phyloP scores from a whole-genome alignment of 2,888 invertebrate species.

The Drosophila helvetica region DNA sequence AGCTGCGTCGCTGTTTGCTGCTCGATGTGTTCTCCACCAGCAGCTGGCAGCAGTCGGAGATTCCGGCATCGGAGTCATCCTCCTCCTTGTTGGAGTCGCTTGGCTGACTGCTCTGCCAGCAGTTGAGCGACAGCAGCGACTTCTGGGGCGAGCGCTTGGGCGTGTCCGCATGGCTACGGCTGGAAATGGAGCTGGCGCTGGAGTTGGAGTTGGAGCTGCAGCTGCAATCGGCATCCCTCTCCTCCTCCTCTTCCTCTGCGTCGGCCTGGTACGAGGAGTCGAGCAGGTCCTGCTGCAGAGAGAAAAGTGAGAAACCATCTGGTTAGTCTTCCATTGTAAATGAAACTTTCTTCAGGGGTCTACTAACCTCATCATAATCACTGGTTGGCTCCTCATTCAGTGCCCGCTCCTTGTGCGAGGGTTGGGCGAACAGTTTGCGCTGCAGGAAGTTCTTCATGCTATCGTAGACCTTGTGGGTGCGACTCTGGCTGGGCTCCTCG shows the following conservation, averaged over 20 bases:
- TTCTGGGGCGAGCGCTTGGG: constrained; percentile 74
- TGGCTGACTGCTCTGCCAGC: constrained; percentile 73
- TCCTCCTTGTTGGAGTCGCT: constrained; percentile 72
- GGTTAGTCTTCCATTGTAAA: constrained; percentile 14
- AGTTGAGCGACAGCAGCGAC: constrained; percentile 73
- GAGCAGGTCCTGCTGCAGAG: constrained; percentile 64
- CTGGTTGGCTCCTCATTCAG: constrained; percentile 67
- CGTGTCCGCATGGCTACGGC: constrained; percentile 26
- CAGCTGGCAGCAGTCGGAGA: constrained; percentile 81
- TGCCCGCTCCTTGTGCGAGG: constrained; percentile 47
- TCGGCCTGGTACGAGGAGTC: constrained; percentile 79
- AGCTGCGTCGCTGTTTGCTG: constrained; percentile 43
- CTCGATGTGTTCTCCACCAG: constrained; percentile 53
- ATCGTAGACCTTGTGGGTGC: constrained; percentile 81
- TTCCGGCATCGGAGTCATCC: constrained; percentile 73
- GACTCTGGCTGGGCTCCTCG: constrained; percentile 52
- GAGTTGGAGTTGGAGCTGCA: constrained; percentile 51
- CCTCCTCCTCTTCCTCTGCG: constrained; percentile 71
- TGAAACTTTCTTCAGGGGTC: not conserved
- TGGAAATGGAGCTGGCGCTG: constrained; percentile 12
- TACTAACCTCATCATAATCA: constrained; percentile 77
- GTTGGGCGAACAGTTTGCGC: constrained; percentile 79
- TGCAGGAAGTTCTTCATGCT: constrained; percentile 82
- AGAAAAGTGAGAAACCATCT: constrained; percentile 6
- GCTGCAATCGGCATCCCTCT: constrained; percentile 63